A percentile compares a stretch with the other conserved stretches of the same genome.
phyloP scores from a whole-genome alignment of 2,113 vertebrate species.

The Brachyhypopomus gauderio region DNA sequence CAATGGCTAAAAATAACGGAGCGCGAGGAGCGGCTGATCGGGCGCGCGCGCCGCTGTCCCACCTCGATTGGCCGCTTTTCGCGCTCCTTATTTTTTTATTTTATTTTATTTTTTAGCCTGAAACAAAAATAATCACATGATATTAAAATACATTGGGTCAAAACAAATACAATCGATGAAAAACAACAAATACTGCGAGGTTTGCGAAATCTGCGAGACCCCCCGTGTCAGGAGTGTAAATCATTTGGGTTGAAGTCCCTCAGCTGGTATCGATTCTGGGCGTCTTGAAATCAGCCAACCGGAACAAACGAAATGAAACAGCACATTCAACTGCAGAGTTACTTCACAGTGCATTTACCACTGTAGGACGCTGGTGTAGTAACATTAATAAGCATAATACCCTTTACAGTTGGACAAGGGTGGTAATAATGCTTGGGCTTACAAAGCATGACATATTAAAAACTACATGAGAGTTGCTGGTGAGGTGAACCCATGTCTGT shows the following conservation, averaged over 20 bases:
- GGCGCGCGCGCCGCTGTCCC: slow-evolving; percentile 35
- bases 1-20: slow-evolving; percentile 77
- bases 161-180: no score
- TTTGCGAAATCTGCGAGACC: neutral
- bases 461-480: neutral
- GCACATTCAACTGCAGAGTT: neutral
- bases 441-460: neutral
- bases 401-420: no score
- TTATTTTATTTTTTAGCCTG: no score
- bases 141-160: no score
- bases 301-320: neutral
- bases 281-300: neutral
- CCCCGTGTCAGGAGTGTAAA: neutral
- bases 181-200: neutral
- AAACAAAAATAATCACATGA: neutral
- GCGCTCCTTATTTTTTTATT: no score
- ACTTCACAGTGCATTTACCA: neutral
- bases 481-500: neutral
- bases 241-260: neutral
- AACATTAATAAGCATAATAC: no score
- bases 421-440: neutral
- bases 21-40: slow-evolving; percentile 67
- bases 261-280: neutral
- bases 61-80: no score
- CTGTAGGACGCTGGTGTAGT: no score